Evolutionary conservation across 2,888 invertebrate species (phyloP).

Genomic region (Leistus spinibarbis): DNA sequence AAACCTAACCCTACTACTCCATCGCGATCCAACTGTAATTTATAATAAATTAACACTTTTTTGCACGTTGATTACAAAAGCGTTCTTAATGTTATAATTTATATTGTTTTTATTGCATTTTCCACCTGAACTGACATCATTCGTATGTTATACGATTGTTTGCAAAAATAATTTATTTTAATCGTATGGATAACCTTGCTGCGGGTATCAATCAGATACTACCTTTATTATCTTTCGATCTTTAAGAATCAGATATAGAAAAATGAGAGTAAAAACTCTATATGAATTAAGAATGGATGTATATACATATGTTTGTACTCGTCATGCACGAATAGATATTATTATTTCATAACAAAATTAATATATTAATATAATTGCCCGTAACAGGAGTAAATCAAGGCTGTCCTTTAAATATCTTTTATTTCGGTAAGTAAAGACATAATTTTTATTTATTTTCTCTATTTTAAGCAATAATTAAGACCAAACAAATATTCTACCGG

Average conservation of each 20-base stretch:
- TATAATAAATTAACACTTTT: constrained; percentile 4
- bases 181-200: constrained; percentile 33
- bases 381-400: too few species aligned
- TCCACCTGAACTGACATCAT: constrained; percentile 31
- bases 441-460: too few species aligned
- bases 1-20: neutral
- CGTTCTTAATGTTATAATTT: constrained; percentile 32
- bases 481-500: too few species aligned
- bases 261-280: neutral
- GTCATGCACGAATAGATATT: neutral
- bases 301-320: neutral
- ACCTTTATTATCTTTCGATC: neutral
- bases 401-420: too few species aligned
- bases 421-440: too few species aligned
- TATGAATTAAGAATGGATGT: too few species aligned
- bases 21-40: neutral
- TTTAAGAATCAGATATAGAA: neutral
- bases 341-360: neutral
- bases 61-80: neutral
- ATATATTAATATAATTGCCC: too few species aligned
- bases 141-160: constrained; percentile 19
- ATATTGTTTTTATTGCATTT: constrained; percentile 25
- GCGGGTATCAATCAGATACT: constrained; percentile 22
- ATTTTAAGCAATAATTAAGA: too few species aligned
- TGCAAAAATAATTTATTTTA: constrained; percentile 29